phyloP scores from a whole-genome alignment of 2,113 vertebrate genomes.

The Porphyrio hochstetteri region DNA sequence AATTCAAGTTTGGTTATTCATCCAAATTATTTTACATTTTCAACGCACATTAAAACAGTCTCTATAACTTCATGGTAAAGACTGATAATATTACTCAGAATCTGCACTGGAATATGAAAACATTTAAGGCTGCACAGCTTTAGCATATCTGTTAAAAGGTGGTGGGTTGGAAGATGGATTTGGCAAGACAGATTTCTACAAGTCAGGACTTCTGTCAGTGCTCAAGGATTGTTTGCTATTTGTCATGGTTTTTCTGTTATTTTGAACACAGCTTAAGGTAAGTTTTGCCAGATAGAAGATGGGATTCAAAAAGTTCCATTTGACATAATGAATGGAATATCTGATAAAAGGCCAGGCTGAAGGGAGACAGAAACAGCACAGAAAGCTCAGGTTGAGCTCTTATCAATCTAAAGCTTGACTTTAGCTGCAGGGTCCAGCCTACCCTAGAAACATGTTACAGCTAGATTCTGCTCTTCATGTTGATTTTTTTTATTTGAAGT shows the following conservation, averaged over 20 bases:
- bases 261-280: not conserved
- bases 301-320: not conserved
- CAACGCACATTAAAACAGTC: not conserved
- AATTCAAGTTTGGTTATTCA: slow-evolving; percentile 15
- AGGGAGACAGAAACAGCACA: not conserved
- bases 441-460: not conserved
- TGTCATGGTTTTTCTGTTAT: not conserved
- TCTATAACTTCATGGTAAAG: not conserved
- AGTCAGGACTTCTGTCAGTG: not conserved
- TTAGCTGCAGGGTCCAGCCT: not conserved
- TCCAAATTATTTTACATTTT: slow-evolving; percentile 25
- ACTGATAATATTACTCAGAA: not conserved
- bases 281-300: not conserved
- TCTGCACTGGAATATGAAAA: not conserved
- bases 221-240: not conserved
- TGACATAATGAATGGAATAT: not conserved
- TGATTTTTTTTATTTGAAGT: not conserved
- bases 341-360: not conserved
- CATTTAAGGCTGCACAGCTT: not conserved
- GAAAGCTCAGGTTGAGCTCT: not conserved
- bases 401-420: not conserved
- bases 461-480: not conserved
- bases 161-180: not conserved
- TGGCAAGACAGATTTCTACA: not conserved
- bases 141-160: not conserved